Evolutionary conservation across 2,113 vertebrate species (phyloP).

Genomic region (Phalacrocorax carbo): DNA sequence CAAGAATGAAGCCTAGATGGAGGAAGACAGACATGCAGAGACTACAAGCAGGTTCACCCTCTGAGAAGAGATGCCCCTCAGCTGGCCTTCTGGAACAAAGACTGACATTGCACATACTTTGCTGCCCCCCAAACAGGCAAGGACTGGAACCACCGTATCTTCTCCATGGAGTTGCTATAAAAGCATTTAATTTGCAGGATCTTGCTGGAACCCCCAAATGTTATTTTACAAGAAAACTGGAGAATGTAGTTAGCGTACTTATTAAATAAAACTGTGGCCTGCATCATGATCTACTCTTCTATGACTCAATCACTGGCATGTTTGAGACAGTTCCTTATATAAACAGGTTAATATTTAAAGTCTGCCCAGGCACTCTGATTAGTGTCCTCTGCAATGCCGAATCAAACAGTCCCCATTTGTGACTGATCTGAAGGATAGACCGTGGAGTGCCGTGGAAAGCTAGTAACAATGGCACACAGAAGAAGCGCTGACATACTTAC

Average conservation of each 20-base stretch:
- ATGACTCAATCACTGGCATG: background rate
- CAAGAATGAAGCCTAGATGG: background rate
- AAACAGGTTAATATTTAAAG: background rate
- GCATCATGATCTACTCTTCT: background rate
- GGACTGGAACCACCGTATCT: background rate
- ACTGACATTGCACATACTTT: background rate
- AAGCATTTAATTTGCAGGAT: background rate
- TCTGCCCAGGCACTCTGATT: background rate
- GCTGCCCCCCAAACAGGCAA: background rate
- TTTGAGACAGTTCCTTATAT: background rate
- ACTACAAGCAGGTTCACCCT: background rate
- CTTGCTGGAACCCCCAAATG: background rate
- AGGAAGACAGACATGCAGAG: background rate
- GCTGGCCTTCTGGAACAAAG: background rate
- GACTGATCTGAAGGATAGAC: background rate
- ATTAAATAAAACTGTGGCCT: background rate
- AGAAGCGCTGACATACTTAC: slow-evolving; percentile 79
- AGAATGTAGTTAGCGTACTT: background rate
- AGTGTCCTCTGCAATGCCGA: background rate
- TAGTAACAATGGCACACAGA: background rate
- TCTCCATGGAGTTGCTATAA: background rate
- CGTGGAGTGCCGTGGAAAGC: background rate
- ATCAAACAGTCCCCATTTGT: background rate
- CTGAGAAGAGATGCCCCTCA: background rate
- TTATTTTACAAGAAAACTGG: background rate